A percentile compares a stretch with the other conserved stretches of the same genome.
phyloP scores from a whole-genome alignment of 2,113 vertebrate species.

The Atlantisia rogersi region DNA sequence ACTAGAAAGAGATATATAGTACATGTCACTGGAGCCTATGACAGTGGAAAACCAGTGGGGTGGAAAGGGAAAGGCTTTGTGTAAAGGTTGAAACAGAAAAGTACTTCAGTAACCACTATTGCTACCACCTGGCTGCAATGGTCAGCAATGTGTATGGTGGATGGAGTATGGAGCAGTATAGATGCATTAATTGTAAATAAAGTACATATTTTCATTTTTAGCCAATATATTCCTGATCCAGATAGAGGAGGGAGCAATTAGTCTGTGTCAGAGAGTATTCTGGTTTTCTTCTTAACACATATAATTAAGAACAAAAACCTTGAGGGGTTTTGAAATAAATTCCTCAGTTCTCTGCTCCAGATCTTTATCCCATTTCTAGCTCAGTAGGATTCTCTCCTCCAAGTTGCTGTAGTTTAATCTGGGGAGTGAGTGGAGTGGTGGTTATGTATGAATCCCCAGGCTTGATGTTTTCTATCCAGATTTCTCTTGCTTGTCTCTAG shows the following conservation, averaged over 20 bases:
- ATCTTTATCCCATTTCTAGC: neutral
- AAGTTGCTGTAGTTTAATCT: neutral
- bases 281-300: neutral
- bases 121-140: neutral
- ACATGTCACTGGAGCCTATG: neutral
- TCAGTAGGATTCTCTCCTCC: neutral
- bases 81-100: neutral
- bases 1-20: neutral
- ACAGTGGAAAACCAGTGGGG: neutral
- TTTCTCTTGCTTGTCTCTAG: neutral
- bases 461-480: neutral
- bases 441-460: neutral
- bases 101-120: neutral
- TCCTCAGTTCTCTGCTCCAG: neutral
- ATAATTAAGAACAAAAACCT: neutral
- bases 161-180: neutral
- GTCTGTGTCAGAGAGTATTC: neutral
- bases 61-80: neutral
- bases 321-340: neutral
- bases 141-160: neutral
- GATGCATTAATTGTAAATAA: slow-evolving; percentile 32
- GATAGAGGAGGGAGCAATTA: neutral
- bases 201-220: neutral
- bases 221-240: neutral
- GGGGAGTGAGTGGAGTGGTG: neutral